Percentiles rank a stretch among this genome's conserved stretches.
Conservation (phyloP, 2,888 invertebrate genomes). For the Tinea trinotella region DNA sequence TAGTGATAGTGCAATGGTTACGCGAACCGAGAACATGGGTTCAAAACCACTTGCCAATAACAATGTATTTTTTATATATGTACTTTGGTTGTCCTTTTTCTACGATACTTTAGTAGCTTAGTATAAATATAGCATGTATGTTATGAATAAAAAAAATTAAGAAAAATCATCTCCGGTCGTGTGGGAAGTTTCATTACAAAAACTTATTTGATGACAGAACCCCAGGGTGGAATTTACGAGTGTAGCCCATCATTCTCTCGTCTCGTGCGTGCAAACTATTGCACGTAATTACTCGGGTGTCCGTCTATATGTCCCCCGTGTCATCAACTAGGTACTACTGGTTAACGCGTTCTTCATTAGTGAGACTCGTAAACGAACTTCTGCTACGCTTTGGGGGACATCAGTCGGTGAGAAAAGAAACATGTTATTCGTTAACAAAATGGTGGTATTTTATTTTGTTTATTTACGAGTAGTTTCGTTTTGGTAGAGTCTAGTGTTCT, state of each 20-base stretch:
- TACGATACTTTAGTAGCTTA: no score
- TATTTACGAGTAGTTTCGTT: no score
- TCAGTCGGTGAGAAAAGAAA: constrained; percentile 4
- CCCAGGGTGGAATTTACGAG: background rate
- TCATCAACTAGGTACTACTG: background rate
- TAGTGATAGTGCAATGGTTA: no score
- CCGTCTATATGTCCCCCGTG: constrained; percentile 29
- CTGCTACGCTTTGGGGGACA: constrained; percentile 18
- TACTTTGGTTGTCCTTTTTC: no score
- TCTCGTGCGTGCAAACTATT: constrained; percentile 43
- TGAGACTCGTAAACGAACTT: constrained; percentile 47
- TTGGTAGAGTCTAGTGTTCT: no score
- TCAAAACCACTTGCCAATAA: no score
- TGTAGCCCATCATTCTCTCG: constrained; percentile 65
- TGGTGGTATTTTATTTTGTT: background rate
- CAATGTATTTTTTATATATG: no score
- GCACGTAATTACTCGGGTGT: constrained; percentile 67
- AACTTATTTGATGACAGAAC: background rate
- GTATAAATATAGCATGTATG: no score
- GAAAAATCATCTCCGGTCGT: no score
- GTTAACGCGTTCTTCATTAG: constrained; percentile 59
- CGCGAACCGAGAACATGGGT: no score
- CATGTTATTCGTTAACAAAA: background rate
- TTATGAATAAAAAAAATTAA: no score
- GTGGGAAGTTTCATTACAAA: background rate